phyloP scores from a whole-genome alignment of 1,140 invertebrate species.

The Eriosoma lanigerum region DNA sequence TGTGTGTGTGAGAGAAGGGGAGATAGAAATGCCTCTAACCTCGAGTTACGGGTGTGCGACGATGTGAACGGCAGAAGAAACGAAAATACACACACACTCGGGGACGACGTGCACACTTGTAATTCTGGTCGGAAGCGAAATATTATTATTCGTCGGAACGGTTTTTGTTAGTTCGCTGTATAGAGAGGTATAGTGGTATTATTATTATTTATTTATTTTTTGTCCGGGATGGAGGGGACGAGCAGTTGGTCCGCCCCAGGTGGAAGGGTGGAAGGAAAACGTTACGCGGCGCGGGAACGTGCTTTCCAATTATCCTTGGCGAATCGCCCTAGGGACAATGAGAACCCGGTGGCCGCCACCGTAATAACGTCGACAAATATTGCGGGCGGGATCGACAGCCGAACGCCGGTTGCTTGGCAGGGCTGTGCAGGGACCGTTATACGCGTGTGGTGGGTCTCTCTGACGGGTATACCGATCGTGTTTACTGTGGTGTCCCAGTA shows the following conservation, averaged over 20 bases:
- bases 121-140: constrained; percentile 34
- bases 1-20: neutral
- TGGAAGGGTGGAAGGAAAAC: constrained; percentile 9
- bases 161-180: constrained; percentile 18
- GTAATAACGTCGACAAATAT: constrained; percentile 46
- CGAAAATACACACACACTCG: neutral
- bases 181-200: neutral
- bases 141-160: constrained; percentile 49
- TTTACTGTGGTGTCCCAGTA: neutral
- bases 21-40: neutral
- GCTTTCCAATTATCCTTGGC: constrained; percentile 45
- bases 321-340: constrained; percentile 18
- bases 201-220: constrained; percentile 23
- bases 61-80: neutral
- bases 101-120: constrained; percentile 27
- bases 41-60: neutral
- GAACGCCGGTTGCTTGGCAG: neutral
- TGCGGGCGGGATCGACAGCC: constrained; percentile 33
- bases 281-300: neutral
- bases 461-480: neutral
- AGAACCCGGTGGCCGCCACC: neutral
- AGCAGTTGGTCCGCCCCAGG: neutral
- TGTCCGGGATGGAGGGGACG: neutral
- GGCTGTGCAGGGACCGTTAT: neutral
- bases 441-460: neutral